A percentile compares a stretch with the other conserved stretches of the same genome.
Evolutionary conservation across 2,113 vertebrate genomes (phyloP).

Genomic region (Jaculus jaculus): DNA sequence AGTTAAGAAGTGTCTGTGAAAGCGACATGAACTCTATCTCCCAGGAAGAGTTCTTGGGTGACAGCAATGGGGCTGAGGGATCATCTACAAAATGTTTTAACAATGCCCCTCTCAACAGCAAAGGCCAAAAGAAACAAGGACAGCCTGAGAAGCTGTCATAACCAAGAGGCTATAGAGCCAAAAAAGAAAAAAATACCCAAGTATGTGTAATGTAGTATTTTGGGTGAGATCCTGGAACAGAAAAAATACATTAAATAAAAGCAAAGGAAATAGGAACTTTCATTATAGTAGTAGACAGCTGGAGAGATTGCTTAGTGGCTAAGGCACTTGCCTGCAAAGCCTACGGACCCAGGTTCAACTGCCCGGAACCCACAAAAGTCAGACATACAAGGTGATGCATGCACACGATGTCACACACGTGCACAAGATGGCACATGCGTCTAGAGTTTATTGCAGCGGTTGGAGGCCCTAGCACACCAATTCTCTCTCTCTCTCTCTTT

Average conservation of each 20-base stretch:
- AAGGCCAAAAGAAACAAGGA: background rate
- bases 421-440: too few species aligned
- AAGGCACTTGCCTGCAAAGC: too few species aligned
- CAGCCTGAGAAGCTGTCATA: background rate
- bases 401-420: too few species aligned
- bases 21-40: background rate
- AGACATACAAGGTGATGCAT: too few species aligned
- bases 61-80: background rate
- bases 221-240: background rate
- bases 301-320: too few species aligned
- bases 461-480: too few species aligned
- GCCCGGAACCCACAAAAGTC: too few species aligned
- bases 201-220: background rate
- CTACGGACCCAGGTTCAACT: too few species aligned
- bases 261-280: background rate
- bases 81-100: background rate
- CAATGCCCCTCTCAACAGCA: background rate
- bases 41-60: background rate
- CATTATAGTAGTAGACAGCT: too few species aligned
- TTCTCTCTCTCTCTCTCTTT: too few species aligned
- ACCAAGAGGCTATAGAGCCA: background rate
- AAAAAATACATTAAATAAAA: background rate
- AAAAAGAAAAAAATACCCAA: too few species aligned
- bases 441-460: too few species aligned
- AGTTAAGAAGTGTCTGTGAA: background rate